A percentile compares a stretch with the other conserved stretches of the same genome.
Evolutionary conservation across 2,888 invertebrate genomes (phyloP).

Genomic region (Shargacucullia verbasci): DNA sequence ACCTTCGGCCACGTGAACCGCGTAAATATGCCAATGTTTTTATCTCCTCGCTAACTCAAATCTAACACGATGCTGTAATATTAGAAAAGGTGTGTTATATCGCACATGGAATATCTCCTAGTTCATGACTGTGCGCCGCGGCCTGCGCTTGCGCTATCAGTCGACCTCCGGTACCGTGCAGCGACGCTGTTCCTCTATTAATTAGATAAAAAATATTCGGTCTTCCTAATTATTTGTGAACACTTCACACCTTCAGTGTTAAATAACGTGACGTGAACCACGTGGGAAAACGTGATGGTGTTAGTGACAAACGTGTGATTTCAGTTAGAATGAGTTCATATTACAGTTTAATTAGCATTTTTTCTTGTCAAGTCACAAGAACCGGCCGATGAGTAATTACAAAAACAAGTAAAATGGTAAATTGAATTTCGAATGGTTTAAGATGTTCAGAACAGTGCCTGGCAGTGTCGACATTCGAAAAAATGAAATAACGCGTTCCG

Average conservation of each 20-base stretch:
- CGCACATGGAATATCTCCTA: slow-evolving; percentile 58
- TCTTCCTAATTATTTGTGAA: slow-evolving; percentile 39
- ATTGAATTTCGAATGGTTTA: slow-evolving; percentile 1
- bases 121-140: slow-evolving; percentile 62
- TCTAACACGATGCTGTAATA: slow-evolving; percentile 57
- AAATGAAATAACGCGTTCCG: slow-evolving; percentile 9
- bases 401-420: background rate
- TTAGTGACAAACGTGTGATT: slow-evolving; percentile 38
- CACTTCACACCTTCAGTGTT: slow-evolving; percentile 36
- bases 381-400: slow-evolving; percentile 1
- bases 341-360: slow-evolving; percentile 32
- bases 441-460: slow-evolving; percentile 3
- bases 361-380: background rate
- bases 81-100: slow-evolving; percentile 55
- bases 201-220: slow-evolving; percentile 48
- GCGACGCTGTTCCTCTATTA: slow-evolving; percentile 44
- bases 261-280: slow-evolving; percentile 27
- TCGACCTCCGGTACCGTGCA: slow-evolving; percentile 72
- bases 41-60: slow-evolving; percentile 59
- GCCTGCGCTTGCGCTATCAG: slow-evolving; percentile 76
- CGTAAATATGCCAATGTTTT: slow-evolving; percentile 56
- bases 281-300: slow-evolving; percentile 46
- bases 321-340: slow-evolving; percentile 39
- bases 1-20: slow-evolving; percentile 54
- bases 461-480: background rate